Percentiles rank a stretch among this genome's conserved stretches.
Evolutionary conservation across 35 echinoderm and acorn worm genomes (phyloP).

Genomic region (Ptychodera flava): DNA sequence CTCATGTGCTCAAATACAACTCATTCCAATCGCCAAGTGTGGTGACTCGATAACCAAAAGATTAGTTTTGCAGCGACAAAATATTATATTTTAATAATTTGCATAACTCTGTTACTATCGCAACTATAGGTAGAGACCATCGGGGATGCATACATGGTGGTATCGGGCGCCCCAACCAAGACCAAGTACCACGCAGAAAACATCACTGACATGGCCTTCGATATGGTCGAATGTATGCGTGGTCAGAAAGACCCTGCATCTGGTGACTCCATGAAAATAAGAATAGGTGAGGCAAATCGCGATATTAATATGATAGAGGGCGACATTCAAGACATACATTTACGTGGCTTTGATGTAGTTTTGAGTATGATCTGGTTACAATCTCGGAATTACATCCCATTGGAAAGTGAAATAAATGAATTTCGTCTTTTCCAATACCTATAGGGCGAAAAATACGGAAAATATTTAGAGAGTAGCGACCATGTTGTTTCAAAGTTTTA

Average conservation of each 20-base stretch:
- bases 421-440: neutral
- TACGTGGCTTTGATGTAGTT: neutral
- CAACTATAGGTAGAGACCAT: neutral
- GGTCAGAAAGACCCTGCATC: neutral
- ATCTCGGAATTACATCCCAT: neutral
- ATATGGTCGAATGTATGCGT: neutral
- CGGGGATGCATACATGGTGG: too few species aligned
- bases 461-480: too few species aligned
- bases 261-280: slow-evolving; percentile 4
- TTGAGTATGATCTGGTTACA: neutral
- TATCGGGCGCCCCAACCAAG: too few species aligned
- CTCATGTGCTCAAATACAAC: too few species aligned
- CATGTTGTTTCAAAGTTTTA: too few species aligned
- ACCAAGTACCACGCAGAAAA: neutral
- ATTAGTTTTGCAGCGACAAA: too few species aligned
- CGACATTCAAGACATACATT: neutral
- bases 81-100: too few species aligned
- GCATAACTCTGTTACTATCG: too few species aligned
- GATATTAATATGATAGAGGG: neutral
- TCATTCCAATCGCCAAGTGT: too few species aligned
- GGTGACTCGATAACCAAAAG: too few species aligned
- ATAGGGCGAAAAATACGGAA: too few species aligned
- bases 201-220: slow-evolving; percentile 2
- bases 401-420: neutral
- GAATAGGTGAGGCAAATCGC: neutral